A percentile compares a stretch with the other conserved stretches of the same genome.
These are phyloP conservation scores for Poeciliopsis paucimaculata DNA, from an alignment of 2,797 vertebrate genomes.

Conservation along the genomic window DNA sequence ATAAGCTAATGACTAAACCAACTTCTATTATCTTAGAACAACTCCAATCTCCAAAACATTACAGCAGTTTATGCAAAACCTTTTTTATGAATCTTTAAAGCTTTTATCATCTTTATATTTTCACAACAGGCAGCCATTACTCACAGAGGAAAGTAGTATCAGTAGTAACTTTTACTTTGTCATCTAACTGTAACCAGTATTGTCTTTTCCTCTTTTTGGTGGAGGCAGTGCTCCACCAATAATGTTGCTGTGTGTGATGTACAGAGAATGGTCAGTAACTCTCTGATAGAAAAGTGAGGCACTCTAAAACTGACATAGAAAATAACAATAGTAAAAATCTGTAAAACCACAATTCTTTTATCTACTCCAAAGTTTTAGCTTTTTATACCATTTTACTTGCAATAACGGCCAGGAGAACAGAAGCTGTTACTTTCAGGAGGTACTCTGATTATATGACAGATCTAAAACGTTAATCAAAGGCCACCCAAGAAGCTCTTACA, in stretches of 20 bases:
- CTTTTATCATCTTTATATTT: background rate
- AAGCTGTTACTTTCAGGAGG: background rate
- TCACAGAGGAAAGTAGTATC: background rate
- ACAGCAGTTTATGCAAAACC: background rate
- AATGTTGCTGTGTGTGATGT: background rate
- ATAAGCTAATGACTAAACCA: background rate
- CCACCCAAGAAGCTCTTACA: constrained; percentile 63
- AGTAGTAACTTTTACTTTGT: no score
- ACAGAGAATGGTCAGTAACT: background rate
- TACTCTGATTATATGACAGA: constrained; percentile 88
- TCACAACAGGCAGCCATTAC: background rate
- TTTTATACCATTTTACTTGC: background rate
- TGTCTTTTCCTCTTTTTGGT: no score
- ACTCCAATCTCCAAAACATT: background rate
- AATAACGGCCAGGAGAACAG: background rate
- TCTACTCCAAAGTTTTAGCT: background rate
- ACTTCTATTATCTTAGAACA: background rate
- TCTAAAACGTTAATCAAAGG: constrained; percentile 90
- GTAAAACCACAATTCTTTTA: background rate
- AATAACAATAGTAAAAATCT: background rate
- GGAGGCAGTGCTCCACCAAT: background rate
- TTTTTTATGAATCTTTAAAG: background rate
- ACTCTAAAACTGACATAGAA: background rate
- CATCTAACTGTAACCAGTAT: no score
- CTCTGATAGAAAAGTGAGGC: background rate